Base-by-base conservation (phyloP, 2,888 invertebrate species). In the Pandemis cinnamomeana region DNA sequence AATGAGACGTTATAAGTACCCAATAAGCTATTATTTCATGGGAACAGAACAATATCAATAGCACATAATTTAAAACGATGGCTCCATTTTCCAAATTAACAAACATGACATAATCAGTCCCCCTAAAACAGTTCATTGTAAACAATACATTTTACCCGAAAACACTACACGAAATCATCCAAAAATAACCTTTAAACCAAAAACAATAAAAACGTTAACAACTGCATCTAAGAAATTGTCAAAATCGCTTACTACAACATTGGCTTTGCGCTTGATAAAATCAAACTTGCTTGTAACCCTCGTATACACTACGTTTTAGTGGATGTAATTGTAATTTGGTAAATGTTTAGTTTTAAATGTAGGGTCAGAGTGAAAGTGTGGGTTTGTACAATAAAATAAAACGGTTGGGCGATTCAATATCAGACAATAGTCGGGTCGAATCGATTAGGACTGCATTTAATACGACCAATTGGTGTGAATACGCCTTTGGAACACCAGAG, bases 321-420 rank as follows among this genome's bases (percentile, higher is more conserved):
- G 0, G 51, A 41, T 53, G 70, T 11, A 60, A 36, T 72, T 73
- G 67, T 77, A 71, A 80, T 79, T 79, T 78, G 78, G 78, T 78
- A 75, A 69, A 55, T 36, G 55, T 55, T 51, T 64, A 71, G 48
- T 71, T 67, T 48, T 71, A 70, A 74, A 72, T 76, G 72, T 76
- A 79, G 89, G 90, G 88, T 85, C 86, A 85, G 83, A 85, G 80
- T 84, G 86, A 83, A 83, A 84, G 88, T 87, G 86, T 88, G 89
- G 89, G 91, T 87, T 84, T 87, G 85, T 83, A 91, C 91, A 91
- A 93, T 92, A 88, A 92, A 92, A 92, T 92, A 88, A 91, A 91
- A 91, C 86, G 91, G 90, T 88, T 87, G 89, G 89, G 89, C 86
- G 88, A 85, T 84, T 84, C 84, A 86, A 86, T 85, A 86, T 82